These are phyloP conservation scores for Agrilus mali DNA, from an alignment of 2,888 invertebrate genomes.

Conservation along the genomic window DNA sequence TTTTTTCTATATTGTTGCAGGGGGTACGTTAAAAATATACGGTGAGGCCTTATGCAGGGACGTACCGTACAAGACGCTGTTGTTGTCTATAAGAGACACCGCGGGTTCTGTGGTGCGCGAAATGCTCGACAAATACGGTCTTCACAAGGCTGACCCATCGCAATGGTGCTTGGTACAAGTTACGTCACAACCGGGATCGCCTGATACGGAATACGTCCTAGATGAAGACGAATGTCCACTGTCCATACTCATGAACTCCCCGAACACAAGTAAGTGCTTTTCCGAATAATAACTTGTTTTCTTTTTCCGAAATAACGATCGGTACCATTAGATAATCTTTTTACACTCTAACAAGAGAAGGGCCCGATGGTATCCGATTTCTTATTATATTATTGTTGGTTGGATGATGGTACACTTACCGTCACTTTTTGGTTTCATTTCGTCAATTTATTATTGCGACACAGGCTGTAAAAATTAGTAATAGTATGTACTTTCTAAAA, in stretches of 20 bases:
- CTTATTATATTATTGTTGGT: no score
- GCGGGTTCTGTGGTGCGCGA: conserved; percentile 89
- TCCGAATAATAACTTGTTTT: neutral
- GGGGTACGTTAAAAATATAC: conserved; percentile 86
- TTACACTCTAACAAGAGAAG: no score
- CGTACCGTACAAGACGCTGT: conserved; percentile 95
- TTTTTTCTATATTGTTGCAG: conserved; percentile 29
- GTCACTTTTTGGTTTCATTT: no score
- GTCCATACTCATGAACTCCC: conserved; percentile 84
- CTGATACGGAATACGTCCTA: conserved; percentile 79
- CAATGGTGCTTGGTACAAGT: conserved; percentile 96
- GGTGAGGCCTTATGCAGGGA: conserved; percentile 92
- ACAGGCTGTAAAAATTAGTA: no score
- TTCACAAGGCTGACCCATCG: conserved; percentile 78
- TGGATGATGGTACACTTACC: no score
- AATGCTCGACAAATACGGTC: conserved; percentile 94
- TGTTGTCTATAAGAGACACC: conserved; percentile 85
- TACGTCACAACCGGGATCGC: conserved; percentile 36
- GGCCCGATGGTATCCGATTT: no score
- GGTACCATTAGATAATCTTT: no score
- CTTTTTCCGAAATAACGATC: no score
- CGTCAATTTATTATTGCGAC: no score
- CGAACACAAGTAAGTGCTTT: conserved; percentile 65
- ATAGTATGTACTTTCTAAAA: no score
- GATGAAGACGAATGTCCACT: conserved; percentile 97